Conservation (phyloP, 2,888 invertebrate species). For the Prenolepis imparis region DNA sequence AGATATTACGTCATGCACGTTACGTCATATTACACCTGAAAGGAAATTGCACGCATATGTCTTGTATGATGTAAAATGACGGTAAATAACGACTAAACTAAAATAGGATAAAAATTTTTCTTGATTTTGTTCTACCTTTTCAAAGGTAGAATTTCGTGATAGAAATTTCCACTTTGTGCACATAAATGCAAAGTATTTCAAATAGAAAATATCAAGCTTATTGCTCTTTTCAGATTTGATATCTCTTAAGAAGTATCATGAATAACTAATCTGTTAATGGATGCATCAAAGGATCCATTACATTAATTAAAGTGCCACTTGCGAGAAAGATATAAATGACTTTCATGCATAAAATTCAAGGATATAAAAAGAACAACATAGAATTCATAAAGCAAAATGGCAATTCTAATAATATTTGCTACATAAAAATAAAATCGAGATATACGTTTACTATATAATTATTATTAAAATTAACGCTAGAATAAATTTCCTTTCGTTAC, state of each 20-base stretch:
- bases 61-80: slow-evolving; percentile 1
- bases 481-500: background rate
- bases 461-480: background rate
- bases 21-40: slow-evolving; percentile 43
- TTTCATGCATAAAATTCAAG: slow-evolving; percentile 19
- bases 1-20: slow-evolving; percentile 42
- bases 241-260: slow-evolving; percentile 20
- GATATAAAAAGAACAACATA: background rate
- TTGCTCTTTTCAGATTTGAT: slow-evolving; percentile 25
- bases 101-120: background rate
- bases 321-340: slow-evolving; percentile 11
- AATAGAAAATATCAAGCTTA: background rate
- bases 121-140: background rate
- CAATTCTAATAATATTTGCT: background rate
- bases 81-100: slow-evolving; percentile 23
- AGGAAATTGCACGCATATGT: slow-evolving; percentile 18
- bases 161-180: background rate
- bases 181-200: slow-evolving; percentile 8
- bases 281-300: slow-evolving; percentile 53
- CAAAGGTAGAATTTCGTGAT: background rate
- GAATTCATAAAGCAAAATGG: slow-evolving; percentile 8
- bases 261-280: slow-evolving; percentile 58
- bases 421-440: background rate
- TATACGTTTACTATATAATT: background rate
- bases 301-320: slow-evolving; percentile 41